Evolutionary conservation across 2,888 invertebrate species (phyloP).

Genomic region (Stegana nigrithorax): DNA sequence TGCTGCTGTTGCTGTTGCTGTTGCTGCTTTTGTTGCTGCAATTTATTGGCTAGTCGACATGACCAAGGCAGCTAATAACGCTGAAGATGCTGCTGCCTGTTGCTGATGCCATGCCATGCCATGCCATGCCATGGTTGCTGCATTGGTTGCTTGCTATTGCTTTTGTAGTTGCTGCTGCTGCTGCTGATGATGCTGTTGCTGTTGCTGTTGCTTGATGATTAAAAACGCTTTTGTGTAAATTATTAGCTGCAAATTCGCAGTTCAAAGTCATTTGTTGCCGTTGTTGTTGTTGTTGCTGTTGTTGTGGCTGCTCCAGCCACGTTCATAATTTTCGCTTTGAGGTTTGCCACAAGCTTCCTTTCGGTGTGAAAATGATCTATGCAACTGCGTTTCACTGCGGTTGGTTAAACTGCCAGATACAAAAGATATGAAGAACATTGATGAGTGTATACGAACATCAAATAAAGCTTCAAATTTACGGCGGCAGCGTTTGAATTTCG

Average conservation of each 20-base stretch:
- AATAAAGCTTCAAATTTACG: neutral
- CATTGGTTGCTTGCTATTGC: neutral
- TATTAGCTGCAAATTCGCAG: slow-evolving; percentile 60
- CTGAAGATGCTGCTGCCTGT: slow-evolving; percentile 30
- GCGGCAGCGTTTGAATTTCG: slow-evolving; percentile 7
- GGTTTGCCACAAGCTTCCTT: slow-evolving; percentile 54
- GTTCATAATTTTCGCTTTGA: slow-evolving; percentile 59
- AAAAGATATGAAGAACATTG: too few relatives aligned
- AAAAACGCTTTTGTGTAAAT: slow-evolving; percentile 62
- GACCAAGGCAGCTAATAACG: slow-evolving; percentile 14
- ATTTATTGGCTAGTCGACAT: slow-evolving; percentile 40
- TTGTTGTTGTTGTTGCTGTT: slow-evolving; percentile 21
- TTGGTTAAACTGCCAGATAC: slow-evolving; percentile 48
- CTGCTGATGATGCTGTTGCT: slow-evolving; percentile 38
- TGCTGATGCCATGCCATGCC: slow-evolving; percentile 20
- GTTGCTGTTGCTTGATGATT: slow-evolving; percentile 47
- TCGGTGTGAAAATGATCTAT: slow-evolving; percentile 60
- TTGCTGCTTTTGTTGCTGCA: slow-evolving; percentile 28
- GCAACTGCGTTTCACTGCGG: slow-evolving; percentile 57
- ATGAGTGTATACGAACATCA: slow-evolving; percentile 1
- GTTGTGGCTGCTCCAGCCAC: slow-evolving; percentile 32
- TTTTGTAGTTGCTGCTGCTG: slow-evolving; percentile 27
- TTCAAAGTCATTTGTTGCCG: slow-evolving; percentile 46
- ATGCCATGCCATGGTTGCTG: neutral
- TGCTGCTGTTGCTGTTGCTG: slow-evolving; percentile 17